Percentiles rank a stretch among this genome's conserved stretches.
Evolutionary conservation across 2,888 invertebrate species (phyloP).

Genomic region (Yponomeuta sedellus): DNA sequence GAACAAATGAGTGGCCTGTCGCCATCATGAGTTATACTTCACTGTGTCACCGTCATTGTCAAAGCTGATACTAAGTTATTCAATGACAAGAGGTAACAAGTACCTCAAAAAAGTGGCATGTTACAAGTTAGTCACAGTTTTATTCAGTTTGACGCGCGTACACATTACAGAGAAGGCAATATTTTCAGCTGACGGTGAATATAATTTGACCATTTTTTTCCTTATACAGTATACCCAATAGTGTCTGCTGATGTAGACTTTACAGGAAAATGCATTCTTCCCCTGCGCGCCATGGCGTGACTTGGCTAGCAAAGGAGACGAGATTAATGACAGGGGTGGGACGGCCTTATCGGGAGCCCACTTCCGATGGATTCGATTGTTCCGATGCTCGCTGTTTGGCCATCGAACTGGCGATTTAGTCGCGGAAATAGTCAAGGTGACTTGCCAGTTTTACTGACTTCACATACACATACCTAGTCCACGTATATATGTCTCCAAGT

Average conservation of each 20-base stretch:
- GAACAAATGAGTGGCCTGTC: too few relatives aligned
- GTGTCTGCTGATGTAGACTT: background rate
- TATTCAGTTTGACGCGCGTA: too few relatives aligned
- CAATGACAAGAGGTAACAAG: too few relatives aligned
- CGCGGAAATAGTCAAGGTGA: background rate
- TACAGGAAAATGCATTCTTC: slow-evolving; percentile 11
- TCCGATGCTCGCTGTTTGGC: slow-evolving; percentile 21
- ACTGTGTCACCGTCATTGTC: too few relatives aligned
- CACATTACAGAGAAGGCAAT: too few relatives aligned
- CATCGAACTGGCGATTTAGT: background rate
- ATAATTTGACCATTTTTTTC: background rate
- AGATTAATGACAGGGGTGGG: slow-evolving; percentile 68
- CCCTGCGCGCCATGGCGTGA: slow-evolving; percentile 36
- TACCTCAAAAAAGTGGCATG: too few relatives aligned
- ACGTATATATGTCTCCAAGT: too few relatives aligned
- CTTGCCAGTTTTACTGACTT: too few relatives aligned
- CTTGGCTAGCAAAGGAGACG: slow-evolving; percentile 57
- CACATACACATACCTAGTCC: too few relatives aligned
- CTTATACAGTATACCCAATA: background rate
- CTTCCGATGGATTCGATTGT: slow-evolving; percentile 44
- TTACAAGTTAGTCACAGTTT: too few relatives aligned
- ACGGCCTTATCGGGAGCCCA: slow-evolving; percentile 35
- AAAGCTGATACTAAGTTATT: too few relatives aligned
- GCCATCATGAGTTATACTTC: too few relatives aligned
- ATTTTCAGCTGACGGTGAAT: background rate